Conservation (phyloP, 2,113 vertebrate species). For the Alces alces region DNA sequence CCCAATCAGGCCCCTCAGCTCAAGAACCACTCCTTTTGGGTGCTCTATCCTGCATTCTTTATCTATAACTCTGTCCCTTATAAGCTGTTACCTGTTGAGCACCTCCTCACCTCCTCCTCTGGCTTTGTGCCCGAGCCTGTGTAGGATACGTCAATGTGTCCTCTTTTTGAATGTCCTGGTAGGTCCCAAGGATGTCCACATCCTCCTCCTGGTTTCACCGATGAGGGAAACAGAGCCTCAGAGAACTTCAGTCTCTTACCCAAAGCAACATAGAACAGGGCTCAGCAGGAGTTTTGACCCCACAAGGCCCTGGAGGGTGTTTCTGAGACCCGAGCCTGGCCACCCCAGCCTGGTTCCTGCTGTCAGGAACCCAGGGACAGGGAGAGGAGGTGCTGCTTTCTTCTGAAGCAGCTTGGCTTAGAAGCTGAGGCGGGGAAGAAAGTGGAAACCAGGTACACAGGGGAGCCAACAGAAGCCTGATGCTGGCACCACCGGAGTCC, state of each 20-base stretch:
- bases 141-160: not conserved
- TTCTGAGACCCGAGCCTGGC: not conserved
- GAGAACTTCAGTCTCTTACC: not conserved
- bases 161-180: not conserved
- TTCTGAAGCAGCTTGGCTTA: conserved; percentile 26
- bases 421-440: not conserved
- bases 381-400: not conserved
- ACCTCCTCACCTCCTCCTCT: not conserved
- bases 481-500: not conserved
- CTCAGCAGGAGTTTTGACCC: not conserved
- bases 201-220: not conserved
- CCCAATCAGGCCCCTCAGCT: not conserved
- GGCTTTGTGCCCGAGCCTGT: not conserved
- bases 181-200: not conserved
- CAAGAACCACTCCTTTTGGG: not conserved
- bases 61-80: not conserved
- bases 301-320: not conserved
- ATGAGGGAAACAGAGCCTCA: not conserved
- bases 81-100: not conserved
- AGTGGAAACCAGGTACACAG: conserved; percentile 42
- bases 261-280: not conserved
- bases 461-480: not conserved
- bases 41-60: not conserved
- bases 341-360: not conserved
- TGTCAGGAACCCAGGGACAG: not conserved